Evolutionary conservation across 2,113 vertebrate species (phyloP).

Genomic region (Scytalopus superciliaris): DNA sequence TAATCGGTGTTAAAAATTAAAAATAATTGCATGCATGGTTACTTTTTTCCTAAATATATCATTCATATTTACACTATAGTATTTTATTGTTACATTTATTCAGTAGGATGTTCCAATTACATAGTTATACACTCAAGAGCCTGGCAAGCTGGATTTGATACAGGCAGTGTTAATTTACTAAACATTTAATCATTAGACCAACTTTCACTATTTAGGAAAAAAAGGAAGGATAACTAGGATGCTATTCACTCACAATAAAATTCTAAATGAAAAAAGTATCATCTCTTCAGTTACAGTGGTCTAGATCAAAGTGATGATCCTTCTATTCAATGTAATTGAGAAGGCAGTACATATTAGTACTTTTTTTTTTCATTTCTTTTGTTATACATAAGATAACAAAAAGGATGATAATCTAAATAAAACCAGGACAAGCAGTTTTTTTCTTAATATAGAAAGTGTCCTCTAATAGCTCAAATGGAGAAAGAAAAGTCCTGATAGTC

Average conservation of each 20-base stretch:
- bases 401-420: background rate
- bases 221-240: background rate
- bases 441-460: constrained; percentile 9
- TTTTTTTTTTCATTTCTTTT: background rate
- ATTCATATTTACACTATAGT: background rate
- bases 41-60: background rate
- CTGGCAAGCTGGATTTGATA: background rate
- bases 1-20: background rate
- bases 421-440: background rate
- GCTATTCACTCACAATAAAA: background rate
- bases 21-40: background rate
- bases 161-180: background rate
- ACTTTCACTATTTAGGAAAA: background rate
- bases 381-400: background rate
- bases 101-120: background rate
- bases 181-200: background rate
- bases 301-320: background rate
- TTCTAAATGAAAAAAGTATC: background rate
- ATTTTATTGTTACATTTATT: background rate
- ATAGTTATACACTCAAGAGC: background rate
- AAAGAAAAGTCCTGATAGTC: background rate
- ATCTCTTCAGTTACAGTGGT: background rate
- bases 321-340: background rate
- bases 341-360: background rate
- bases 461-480: background rate